These are phyloP conservation scores for Mycetomoellerius zeteki DNA, from an alignment of 1,140 invertebrate genomes.

Conservation along the genomic window DNA sequence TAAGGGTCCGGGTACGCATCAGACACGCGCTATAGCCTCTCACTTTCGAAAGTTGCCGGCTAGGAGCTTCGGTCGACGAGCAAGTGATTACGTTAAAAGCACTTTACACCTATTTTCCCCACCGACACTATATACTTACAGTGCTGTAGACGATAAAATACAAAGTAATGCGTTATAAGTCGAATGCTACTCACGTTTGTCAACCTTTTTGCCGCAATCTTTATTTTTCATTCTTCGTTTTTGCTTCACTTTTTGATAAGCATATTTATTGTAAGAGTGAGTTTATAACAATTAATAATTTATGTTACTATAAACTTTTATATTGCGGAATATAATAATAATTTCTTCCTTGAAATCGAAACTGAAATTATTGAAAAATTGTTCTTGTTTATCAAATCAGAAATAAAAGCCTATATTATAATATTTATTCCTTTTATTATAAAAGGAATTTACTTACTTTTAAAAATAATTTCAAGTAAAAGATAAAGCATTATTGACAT, in stretches of 20 bases:
- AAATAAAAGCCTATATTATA: not conserved
- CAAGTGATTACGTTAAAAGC: slow-evolving; percentile 84
- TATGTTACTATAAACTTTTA: not conserved
- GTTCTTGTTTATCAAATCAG: not conserved
- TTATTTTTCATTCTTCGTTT: slow-evolving; percentile 20
- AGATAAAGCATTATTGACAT: not conserved
- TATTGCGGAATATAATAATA: not conserved
- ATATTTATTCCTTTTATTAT: not conserved
- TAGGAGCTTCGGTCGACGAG: slow-evolving; percentile 69
- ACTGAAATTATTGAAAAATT: not conserved
- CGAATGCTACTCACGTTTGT: slow-evolving; percentile 48
- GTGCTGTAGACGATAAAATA: slow-evolving; percentile 73
- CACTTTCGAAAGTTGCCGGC: slow-evolving; percentile 79
- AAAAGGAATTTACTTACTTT: no score
- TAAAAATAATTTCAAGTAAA: slow-evolving; percentile 9
- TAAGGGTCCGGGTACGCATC: slow-evolving; percentile 55
- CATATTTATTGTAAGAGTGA: not conserved
- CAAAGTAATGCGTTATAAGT: slow-evolving; percentile 65
- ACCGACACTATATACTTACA: slow-evolving; percentile 69
- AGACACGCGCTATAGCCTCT: slow-evolving; percentile 80
- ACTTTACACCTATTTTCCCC: slow-evolving; percentile 80
- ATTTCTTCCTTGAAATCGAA: not conserved
- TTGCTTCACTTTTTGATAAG: not conserved
- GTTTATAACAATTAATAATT: not conserved
- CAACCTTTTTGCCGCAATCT: slow-evolving; percentile 51